Base-by-base conservation (phyloP, 1,140 invertebrate species). In the Pseudachorutes palmiensis region DNA sequence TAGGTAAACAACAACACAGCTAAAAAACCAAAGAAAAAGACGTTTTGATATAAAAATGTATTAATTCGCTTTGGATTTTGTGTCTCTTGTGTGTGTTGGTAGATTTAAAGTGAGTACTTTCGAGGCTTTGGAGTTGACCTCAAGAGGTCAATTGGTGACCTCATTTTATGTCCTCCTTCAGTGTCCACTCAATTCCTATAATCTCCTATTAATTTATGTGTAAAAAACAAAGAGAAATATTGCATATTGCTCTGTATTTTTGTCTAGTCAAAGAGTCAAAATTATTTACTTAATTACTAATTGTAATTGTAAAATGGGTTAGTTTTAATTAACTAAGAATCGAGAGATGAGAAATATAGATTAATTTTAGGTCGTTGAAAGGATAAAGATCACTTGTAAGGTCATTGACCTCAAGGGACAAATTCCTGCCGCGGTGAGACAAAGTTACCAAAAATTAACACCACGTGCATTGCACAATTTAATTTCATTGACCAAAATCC, bases 201-300 rank as follows among this genome's bases (percentile, higher is more conserved):
- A 12, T 45, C 9, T 45, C 9, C 19, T 45, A 9, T 19, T 45
- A 45, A 45, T 55, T 55, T 55, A 19, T 5, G 51, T 26, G 51
- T 55, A 14, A 26, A 41, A 41, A 41, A 5, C 36, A 19, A 45
- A 55, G 51, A 55, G 24, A 16, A 45, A n/a, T n/a, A n/a, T 41
- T 55, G 51, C 12, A 55, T 55, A 55, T 55, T 55, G 51, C 51
- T 55, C 51, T 55, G 51, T 55, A 55, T 55, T 55, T 55, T 55
- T 55, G 51, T 55, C 51, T 55, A 55, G 51, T 55, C 51, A 55
- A 55, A 55, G 51, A 55, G 51, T 55, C 51, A 55, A 55, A 41
- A 55, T 55, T 55, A 55, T 55, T 55, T 55, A 55, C 51, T 9
- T 55, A 55, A 19, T 55, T 55, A 55, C 14, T 55, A 12, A 19